Base-by-base conservation (phyloP, 2,888 invertebrate genomes). In the Noctua fimbriata region DNA sequence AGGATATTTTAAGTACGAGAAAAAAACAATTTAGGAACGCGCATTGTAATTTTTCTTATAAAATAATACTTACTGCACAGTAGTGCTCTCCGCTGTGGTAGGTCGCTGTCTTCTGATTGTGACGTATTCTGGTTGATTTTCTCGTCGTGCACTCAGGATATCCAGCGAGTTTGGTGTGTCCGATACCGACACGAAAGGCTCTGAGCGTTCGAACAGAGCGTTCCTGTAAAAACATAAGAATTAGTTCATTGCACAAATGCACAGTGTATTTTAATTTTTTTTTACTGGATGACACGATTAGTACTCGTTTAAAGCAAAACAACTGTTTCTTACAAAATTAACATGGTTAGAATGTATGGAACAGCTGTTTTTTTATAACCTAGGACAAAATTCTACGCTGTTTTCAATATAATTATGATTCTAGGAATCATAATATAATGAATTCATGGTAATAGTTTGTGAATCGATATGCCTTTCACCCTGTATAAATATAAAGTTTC, bases 91-190 rank as follows among this genome's bases (percentile, higher is more conserved):
- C 86, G 95, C 95, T 12, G 97, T 95, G 9, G 96, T 95, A 2
- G 97, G 97, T 85, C 97, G 95, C 79, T 97, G 97, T 89, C 98
- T 95, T 89, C 97, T 97, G 65, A 98, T 98, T 4, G 98, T 98
- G 4, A 98, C 97, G 89, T 98, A 98, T 91, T 98, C 97, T 3
- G 98, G 98, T 60, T 93, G 89, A 79, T 93, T 95, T 71, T 96
- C 96, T 63, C 94, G 92, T 36, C 95, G 91, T 0, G 94, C 90
- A 66, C 90, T 94, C 12, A 91, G 81, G 21, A 95, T 91, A 75
- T 96, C 95, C 69, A 95, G 76, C 0, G 93, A 84, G 79, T 93
- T 94, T 0, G 92, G 88, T 12, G 92, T 88, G 21, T 95, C 95
- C 4, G 94, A 92, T 7, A 94, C 93, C 0, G 95, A 86, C 0